Evolutionary conservation across 2,888 invertebrate genomes (phyloP).

Genomic region (Aricia artaxerxes): DNA sequence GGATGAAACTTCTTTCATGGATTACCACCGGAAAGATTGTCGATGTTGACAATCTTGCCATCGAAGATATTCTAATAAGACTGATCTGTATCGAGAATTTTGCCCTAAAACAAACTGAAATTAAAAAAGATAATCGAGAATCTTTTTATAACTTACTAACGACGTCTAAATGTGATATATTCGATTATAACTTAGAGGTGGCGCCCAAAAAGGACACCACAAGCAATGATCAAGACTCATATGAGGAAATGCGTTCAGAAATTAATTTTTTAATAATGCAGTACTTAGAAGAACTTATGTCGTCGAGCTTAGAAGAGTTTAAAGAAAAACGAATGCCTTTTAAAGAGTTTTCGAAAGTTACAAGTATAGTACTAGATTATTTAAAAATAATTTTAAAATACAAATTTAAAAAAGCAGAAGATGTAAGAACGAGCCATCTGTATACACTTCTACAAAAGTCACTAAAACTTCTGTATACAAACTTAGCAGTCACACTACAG

Average conservation of each 20-base stretch:
- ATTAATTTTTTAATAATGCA: slow-evolving; percentile 48
- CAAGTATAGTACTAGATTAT: slow-evolving; percentile 51
- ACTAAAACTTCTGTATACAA: slow-evolving; percentile 49
- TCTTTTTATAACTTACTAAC: not conserved
- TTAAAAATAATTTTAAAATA: slow-evolving; percentile 53
- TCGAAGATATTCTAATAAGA: slow-evolving; percentile 55
- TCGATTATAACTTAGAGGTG: slow-evolving; percentile 53
- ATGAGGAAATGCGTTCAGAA: slow-evolving; percentile 44
- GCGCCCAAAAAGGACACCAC: slow-evolving; percentile 27
- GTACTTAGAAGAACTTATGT: slow-evolving; percentile 48
- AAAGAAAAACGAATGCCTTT: slow-evolving; percentile 45
- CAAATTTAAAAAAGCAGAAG: slow-evolving; percentile 46
- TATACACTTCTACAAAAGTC: slow-evolving; percentile 48
- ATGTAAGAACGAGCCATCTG: slow-evolving; percentile 46
- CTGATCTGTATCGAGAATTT: slow-evolving; percentile 60
- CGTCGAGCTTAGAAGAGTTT: slow-evolving; percentile 40
- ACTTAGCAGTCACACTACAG: slow-evolving; percentile 49
- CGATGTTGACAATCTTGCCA: slow-evolving; percentile 44
- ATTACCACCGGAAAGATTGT: slow-evolving; percentile 51
- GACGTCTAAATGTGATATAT: slow-evolving; percentile 39
- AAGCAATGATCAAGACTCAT: slow-evolving; percentile 31
- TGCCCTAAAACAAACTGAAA: not conserved
- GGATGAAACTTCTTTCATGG: slow-evolving; percentile 60
- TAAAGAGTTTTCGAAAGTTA: slow-evolving; percentile 50
- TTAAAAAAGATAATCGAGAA: not conserved